Base-by-base conservation (phyloP, 2,797 vertebrate species). In the Alca torda region DNA sequence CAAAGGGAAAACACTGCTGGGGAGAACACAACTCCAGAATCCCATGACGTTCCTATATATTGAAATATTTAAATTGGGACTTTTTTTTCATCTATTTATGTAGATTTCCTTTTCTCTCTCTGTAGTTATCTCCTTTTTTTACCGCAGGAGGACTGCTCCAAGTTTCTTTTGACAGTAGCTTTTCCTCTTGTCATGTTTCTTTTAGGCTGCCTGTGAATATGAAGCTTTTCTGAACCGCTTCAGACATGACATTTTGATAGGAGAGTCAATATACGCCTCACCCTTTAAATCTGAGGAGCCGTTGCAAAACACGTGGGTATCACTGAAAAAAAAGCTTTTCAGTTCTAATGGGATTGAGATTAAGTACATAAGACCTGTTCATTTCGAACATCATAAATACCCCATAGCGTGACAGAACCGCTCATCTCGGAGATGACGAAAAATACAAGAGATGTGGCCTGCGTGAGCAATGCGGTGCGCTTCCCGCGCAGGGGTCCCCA, bases 391-490 rank as follows among this genome's bases (percentile, higher is more conserved):
- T 33, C 61, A 43, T 37, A 80, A 73, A 69, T 25, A 60, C 9
- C 56, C 37, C 60, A 20, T 6, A 11, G 35, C 1, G 26, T n/a
- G 87, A 63, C 57, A 85, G 76, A 63, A 74, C 16, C 3, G 19
- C 57, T 57, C 31, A 33, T 45, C 63, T 69, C 8, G 0, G 11
- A 20, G 37, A 65, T 24, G 16, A 53, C 54, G 18, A n/a, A 9
- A 30, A 46, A 28, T 23, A 1, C 28, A 19, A 57, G 25, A 43
- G 30, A 28, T 76, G 18, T 25, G 4, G 53, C 23, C 48, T 51
- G 30, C 9, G 39, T 3, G 16, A 74, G 39, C 59, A 50, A 12
- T 0, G 0, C 63, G 17, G n/a, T 0, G 1, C 2, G 0, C 10
- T 45, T 4, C 5, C n/a, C 9, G 7, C 43, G 14, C 50, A 2